Evolutionary conservation across 2,113 vertebrate genomes (phyloP).

Genomic region (Lophotis ruficrista): DNA sequence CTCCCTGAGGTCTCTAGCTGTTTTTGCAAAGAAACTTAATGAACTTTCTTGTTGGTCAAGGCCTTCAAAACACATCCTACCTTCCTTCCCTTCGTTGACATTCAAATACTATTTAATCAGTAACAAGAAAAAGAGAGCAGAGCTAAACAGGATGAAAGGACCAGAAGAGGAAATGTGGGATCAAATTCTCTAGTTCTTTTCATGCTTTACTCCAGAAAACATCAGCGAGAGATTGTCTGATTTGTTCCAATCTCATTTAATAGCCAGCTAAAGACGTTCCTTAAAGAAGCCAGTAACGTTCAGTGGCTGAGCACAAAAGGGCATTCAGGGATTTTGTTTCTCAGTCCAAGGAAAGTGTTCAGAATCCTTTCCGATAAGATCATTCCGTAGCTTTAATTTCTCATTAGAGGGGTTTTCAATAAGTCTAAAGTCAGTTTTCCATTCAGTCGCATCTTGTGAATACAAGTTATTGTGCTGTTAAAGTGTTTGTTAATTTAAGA

Average conservation of each 20-base stretch:
- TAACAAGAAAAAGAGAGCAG: background rate
- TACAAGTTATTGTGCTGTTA: slow-evolving; percentile 68
- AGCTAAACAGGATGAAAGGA: slow-evolving; percentile 32
- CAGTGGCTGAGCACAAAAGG: slow-evolving; percentile 61
- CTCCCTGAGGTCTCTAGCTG: background rate
- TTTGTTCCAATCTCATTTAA: slow-evolving; percentile 65
- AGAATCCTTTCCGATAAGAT: slow-evolving; percentile 57
- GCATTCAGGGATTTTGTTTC: slow-evolving; percentile 78
- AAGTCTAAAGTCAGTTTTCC: slow-evolving; percentile 66
- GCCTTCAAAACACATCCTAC: slow-evolving; percentile 6
- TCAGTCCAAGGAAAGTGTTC: slow-evolving; percentile 43
- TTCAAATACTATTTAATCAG: slow-evolving; percentile 1
- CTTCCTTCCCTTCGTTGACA: background rate
- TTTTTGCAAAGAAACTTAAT: background rate
- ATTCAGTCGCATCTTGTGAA: slow-evolving; percentile 63
- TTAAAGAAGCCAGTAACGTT: slow-evolving; percentile 37
- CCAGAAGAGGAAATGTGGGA: slow-evolving; percentile 31
- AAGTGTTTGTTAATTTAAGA: slow-evolving; percentile 67
- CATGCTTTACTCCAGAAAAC: slow-evolving; percentile 42
- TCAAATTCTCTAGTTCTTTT: slow-evolving; percentile 59
- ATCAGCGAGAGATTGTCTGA: slow-evolving; percentile 35
- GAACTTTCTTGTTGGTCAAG: background rate
- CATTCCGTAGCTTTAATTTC: slow-evolving; percentile 73
- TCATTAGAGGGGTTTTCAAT: slow-evolving; percentile 66
- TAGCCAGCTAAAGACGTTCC: slow-evolving; percentile 39